Evolutionary conservation across 2,888 invertebrate genomes (phyloP).

Genomic region (Lathronympha strigana): DNA sequence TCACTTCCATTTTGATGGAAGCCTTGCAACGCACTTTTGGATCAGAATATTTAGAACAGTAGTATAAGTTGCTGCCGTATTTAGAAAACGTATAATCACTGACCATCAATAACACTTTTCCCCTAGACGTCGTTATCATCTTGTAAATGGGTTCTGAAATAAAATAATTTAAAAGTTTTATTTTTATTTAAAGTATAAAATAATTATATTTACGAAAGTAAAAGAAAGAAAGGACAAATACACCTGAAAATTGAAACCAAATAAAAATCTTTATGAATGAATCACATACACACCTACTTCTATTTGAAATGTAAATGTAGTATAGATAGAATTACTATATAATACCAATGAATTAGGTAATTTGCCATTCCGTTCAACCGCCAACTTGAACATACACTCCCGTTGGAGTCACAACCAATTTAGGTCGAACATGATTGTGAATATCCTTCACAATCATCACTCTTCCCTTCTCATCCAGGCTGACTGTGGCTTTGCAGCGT

Average conservation of each 20-base stretch:
- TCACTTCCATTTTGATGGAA: neutral
- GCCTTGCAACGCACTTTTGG: slow-evolving; percentile 10
- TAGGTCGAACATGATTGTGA: neutral
- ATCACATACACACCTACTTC: too few species aligned
- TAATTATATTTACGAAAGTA: neutral
- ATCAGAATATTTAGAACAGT: slow-evolving; percentile 16
- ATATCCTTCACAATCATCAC: neutral
- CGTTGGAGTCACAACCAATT: neutral
- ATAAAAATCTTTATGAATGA: too few species aligned
- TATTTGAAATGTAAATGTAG: too few species aligned
- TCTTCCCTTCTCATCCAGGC: neutral
- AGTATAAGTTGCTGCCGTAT: slow-evolving; percentile 2
- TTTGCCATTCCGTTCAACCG: too few species aligned
- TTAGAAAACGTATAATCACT: slow-evolving; percentile 8
- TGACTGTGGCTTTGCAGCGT: neutral
- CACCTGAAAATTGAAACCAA: too few species aligned
- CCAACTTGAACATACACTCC: neutral
- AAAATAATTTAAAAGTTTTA: neutral
- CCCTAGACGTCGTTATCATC: slow-evolving; percentile 5
- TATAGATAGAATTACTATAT: neutral
- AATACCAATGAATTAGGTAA: neutral
- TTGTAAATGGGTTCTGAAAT: neutral
- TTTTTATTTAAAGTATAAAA: neutral
- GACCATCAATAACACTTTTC: neutral
- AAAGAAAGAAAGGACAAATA: too few species aligned